Evolutionary conservation across 2,797 vertebrate genomes (phyloP).

Genomic region (Liparis tanakae): DNA sequence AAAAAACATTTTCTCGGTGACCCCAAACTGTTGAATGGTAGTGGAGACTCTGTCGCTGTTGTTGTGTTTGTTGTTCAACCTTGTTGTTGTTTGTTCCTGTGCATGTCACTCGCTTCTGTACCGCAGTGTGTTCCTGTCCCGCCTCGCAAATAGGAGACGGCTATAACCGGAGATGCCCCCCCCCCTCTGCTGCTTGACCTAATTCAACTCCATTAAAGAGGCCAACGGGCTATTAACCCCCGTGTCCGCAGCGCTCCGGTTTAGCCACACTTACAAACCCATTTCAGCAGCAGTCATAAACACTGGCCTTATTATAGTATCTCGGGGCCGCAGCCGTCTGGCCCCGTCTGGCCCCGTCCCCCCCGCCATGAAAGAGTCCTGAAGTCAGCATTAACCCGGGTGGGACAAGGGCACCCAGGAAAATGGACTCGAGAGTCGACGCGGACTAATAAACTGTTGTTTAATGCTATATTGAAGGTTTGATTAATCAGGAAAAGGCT

Average conservation of each 20-base stretch:
- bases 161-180: constrained; percentile 58
- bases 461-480: constrained; percentile 44
- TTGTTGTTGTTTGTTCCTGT: constrained; percentile 17
- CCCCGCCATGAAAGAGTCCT: constrained; percentile 65
- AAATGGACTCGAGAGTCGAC: constrained; percentile 45
- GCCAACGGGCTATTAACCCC: constrained; percentile 84
- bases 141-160: constrained; percentile 43
- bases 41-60: neutral
- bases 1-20: too few species aligned
- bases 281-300: constrained; percentile 76
- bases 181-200: constrained; percentile 65
- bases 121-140: neutral
- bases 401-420: constrained; percentile 56
- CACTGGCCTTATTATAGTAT: constrained; percentile 76
- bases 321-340: constrained; percentile 51
- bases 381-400: constrained; percentile 69
- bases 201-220: constrained; percentile 81
- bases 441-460: constrained; percentile 57
- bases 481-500: constrained; percentile 36
- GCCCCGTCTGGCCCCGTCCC: constrained; percentile 9
- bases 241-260: constrained; percentile 43
- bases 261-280: constrained; percentile 76
- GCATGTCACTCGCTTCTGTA: constrained; percentile 7
- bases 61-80: neutral
- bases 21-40: too few species aligned